These are phyloP conservation scores for Dryomyza anilis DNA, from an alignment of 2,888 invertebrate species.

Conservation along the genomic window DNA sequence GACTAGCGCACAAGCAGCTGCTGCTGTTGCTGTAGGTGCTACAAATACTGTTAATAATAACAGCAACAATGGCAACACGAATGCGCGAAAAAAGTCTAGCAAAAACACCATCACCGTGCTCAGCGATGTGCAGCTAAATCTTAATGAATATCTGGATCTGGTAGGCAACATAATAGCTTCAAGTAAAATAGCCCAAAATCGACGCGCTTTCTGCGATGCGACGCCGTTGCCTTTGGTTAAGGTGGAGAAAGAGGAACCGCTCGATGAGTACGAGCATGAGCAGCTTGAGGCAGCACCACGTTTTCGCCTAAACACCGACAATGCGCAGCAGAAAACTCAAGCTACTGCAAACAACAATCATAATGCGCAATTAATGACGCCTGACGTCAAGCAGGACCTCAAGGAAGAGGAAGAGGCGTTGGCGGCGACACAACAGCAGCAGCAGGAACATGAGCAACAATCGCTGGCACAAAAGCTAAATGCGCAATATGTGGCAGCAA, in stretches of 20 bases:
- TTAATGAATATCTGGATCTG: conserved; percentile 58
- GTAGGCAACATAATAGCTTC: conserved; percentile 60
- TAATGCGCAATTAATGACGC: too few relatives aligned
- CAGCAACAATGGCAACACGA: conserved; percentile 8
- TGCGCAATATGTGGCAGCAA: conserved; percentile 27
- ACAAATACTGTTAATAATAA: conserved; percentile 11
- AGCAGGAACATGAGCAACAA: too few relatives aligned
- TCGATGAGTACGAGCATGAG: conserved; percentile 50
- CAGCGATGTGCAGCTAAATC: conserved; percentile 60
- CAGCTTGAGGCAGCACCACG: conserved; percentile 30
- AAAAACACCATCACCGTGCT: conserved; percentile 57
- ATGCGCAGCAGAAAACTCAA: conserved; percentile 33
- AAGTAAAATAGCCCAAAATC: conserved; percentile 50
- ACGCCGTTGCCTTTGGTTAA: conserved; percentile 53
- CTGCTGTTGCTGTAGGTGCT: neutral
- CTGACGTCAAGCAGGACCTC: too few relatives aligned
- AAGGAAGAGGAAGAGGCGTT: too few relatives aligned
- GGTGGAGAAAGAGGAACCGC: conserved; percentile 55
- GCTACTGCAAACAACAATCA: conserved; percentile 42
- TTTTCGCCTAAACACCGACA: conserved; percentile 38
- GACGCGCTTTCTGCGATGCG: conserved; percentile 40
- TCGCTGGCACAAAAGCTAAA: too few relatives aligned
- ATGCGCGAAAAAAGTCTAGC: conserved; percentile 41
- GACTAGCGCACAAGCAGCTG: neutral
- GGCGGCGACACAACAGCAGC: too few relatives aligned